A percentile compares a stretch with the other conserved stretches of the same genome.
Conservation (phyloP, 2,113 vertebrate genomes). For the Mobula birostris region DNA sequence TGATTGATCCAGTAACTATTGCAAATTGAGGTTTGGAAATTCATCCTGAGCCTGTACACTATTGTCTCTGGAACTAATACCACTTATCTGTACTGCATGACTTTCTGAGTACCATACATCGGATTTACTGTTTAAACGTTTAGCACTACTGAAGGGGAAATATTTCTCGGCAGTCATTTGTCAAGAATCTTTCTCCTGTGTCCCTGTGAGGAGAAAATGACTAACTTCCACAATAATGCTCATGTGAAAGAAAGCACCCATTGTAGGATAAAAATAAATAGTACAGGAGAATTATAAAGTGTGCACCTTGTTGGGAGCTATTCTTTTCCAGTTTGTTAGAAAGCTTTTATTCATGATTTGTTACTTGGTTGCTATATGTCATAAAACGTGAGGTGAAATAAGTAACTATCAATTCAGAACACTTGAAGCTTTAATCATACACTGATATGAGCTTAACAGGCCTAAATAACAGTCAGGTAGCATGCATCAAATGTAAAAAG, state of each 20-base stretch:
- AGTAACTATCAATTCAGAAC: background rate
- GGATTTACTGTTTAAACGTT: no score
- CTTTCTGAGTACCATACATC: no score
- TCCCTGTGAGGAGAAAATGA: background rate
- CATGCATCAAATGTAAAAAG: background rate
- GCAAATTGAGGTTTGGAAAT: background rate
- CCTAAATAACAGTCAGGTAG: background rate
- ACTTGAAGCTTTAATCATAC: background rate
- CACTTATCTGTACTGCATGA: no score
- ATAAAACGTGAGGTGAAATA: background rate
- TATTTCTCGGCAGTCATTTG: no score
- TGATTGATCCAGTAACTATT: background rate
- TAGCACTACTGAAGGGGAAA: no score
- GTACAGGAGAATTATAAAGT: background rate
- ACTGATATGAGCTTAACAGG: background rate
- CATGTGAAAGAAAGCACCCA: background rate
- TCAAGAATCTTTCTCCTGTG: background rate
- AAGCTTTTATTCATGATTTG: conserved; percentile 17
- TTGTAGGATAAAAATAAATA: background rate
- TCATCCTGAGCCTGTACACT: no score
- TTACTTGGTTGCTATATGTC: background rate
- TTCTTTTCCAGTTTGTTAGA: background rate
- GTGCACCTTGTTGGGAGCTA: background rate
- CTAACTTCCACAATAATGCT: background rate
- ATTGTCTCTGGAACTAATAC: no score